phyloP scores from a whole-genome alignment of 2,888 invertebrate species.

The Azorinus chamasolen region DNA sequence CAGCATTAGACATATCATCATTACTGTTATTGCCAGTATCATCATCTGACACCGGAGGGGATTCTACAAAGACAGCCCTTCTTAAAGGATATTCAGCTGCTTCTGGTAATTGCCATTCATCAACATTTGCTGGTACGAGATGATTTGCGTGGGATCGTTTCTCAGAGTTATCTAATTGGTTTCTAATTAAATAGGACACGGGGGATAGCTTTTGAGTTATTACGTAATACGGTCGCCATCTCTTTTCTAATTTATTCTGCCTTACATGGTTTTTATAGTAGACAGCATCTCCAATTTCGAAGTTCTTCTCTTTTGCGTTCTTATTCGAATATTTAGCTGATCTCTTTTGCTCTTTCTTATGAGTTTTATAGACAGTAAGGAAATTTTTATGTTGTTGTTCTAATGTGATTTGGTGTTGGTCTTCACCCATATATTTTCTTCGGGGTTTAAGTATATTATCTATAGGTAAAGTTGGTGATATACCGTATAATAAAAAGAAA shows the following conservation, averaged over 20 bases:
- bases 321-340: slow-evolving; percentile 30
- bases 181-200: slow-evolving; percentile 20
- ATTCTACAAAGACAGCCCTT: slow-evolving; percentile 5
- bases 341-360: slow-evolving; percentile 23
- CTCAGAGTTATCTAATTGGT: slow-evolving; percentile 14
- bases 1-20: no score
- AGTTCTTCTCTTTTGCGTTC: slow-evolving; percentile 20
- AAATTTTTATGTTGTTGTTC: slow-evolving; percentile 55
- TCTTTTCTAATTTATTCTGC: slow-evolving; percentile 30
- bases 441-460: slow-evolving; percentile 41
- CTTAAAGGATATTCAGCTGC: neutral
- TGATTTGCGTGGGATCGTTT: slow-evolving; percentile 24
- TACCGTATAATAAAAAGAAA: slow-evolving; percentile 40
- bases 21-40: neutral
- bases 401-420: slow-evolving; percentile 38
- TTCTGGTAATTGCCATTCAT: slow-evolving; percentile 26
- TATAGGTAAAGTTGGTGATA: slow-evolving; percentile 30
- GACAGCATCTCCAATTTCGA: slow-evolving; percentile 46
- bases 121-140: slow-evolving; percentile 19
- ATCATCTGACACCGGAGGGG: neutral
- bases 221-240: slow-evolving; percentile 31
- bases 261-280: slow-evolving; percentile 29
- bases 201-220: slow-evolving; percentile 33
- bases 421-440: slow-evolving; percentile 34
- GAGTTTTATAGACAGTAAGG: slow-evolving; percentile 29